Conservation (phyloP, 1,140 invertebrate genomes). For the Zaprionus africanus region DNA sequence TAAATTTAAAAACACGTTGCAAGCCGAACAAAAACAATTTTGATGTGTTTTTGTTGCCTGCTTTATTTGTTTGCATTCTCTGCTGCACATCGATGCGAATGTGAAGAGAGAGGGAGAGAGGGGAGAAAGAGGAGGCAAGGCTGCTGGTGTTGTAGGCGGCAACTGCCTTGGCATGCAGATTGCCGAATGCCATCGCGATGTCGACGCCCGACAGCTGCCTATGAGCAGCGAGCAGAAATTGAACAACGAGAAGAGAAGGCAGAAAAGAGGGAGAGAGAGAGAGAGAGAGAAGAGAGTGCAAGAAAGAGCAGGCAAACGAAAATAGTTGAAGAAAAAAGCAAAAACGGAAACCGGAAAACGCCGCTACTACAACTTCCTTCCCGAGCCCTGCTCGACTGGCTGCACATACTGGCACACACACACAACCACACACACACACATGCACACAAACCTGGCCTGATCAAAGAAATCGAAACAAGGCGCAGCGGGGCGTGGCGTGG, state of each 20-base stretch:
- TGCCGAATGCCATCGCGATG: conserved; percentile 30
- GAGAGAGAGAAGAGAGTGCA: too few species aligned
- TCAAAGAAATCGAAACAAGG: conserved; percentile 18
- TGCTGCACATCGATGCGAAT: conserved; percentile 19
- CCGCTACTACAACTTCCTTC: conserved; percentile 63
- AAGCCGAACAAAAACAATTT: conserved; percentile 45
- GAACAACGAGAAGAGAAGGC: background rate
- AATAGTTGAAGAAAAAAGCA: conserved; percentile 22
- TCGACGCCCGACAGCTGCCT: background rate
- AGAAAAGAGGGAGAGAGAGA: too few species aligned
- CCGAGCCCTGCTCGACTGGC: conserved; percentile 29
- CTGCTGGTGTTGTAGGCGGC: background rate
- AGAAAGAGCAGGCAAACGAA: background rate
- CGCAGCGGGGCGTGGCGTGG: background rate
- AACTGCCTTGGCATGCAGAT: conserved; percentile 55
- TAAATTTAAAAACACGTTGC: conserved; percentile 55
- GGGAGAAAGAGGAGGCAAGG: background rate
- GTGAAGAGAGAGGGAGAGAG: background rate
- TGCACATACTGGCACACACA: conserved; percentile 35
- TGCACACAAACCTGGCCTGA: conserved; percentile 1
- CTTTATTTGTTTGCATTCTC: conserved; percentile 21
- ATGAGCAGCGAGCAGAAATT: background rate
- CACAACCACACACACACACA: conserved; percentile 12
- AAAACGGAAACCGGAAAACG: conserved; percentile 61
- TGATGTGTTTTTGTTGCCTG: conserved; percentile 8